Evolutionary conservation across 1,140 invertebrate species (phyloP).

Genomic region (Drosophila nebulosa): DNA sequence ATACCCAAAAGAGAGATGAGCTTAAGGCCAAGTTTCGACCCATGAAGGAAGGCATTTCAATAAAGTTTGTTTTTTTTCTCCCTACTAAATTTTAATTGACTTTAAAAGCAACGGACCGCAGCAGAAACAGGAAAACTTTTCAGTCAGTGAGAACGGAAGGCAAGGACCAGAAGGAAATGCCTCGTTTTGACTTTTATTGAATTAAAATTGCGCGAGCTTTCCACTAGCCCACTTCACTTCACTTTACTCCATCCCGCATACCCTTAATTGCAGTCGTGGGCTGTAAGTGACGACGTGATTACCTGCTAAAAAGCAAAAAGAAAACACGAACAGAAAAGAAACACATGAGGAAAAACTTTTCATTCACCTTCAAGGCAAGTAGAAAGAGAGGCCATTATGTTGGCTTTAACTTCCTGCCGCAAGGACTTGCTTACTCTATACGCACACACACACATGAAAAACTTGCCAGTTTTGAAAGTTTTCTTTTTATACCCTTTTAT

Average conservation of each 20-base stretch:
- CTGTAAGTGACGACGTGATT: constrained; percentile 68
- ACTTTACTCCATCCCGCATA: not conserved
- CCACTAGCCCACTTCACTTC: too few species aligned
- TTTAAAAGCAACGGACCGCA: constrained; percentile 66
- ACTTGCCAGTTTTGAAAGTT: constrained; percentile 7
- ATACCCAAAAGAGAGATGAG: constrained; percentile 27
- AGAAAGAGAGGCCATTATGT: constrained; percentile 36
- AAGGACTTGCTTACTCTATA: constrained; percentile 22
- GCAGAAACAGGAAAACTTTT: constrained; percentile 39
- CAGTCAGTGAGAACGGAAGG: not conserved
- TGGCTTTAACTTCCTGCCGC: constrained; percentile 57
- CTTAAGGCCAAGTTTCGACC: constrained; percentile 53
- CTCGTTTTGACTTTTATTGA: constrained; percentile 74
- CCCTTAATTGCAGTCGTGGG: constrained; percentile 50
- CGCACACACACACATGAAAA: not conserved
- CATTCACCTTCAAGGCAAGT: not conserved
- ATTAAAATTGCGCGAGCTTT: constrained; percentile 61
- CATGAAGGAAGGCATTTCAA: constrained; percentile 25
- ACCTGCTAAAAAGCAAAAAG: constrained; percentile 40
- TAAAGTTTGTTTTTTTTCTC: constrained; percentile 7
- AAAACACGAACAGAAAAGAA: not conserved
- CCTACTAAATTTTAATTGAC: constrained; percentile 68
- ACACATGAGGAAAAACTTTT: not conserved
- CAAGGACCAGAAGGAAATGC: constrained; percentile 54
- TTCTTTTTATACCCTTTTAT: constrained; percentile 10